These are phyloP conservation scores for Channallabes apus DNA, from an alignment of 2,797 vertebrate genomes.

Conservation along the genomic window DNA sequence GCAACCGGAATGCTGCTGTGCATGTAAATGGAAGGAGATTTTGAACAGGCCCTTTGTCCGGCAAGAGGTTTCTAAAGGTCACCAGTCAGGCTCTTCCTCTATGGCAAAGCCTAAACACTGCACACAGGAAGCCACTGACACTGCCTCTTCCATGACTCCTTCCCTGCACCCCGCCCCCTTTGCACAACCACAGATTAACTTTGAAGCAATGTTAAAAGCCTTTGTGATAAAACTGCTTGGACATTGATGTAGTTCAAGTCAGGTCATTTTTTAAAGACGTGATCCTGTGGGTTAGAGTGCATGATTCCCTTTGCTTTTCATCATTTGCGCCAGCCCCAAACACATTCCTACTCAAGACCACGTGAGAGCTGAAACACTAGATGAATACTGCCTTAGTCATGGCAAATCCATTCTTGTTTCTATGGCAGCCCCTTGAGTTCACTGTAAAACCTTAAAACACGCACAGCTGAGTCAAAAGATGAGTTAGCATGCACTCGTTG, in stretches of 20 bases:
- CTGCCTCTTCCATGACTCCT: conserved; percentile 62
- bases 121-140: conserved; percentile 66
- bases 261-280: conserved; percentile 31
- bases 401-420: background rate
- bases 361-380: conserved; percentile 51
- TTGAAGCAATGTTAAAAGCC: conserved; percentile 36
- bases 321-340: conserved; percentile 53
- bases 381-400: conserved; percentile 16
- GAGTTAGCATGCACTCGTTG: conserved; percentile 41
- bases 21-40: conserved; percentile 72
- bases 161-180: conserved; percentile 52
- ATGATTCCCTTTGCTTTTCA: background rate
- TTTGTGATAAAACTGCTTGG: conserved; percentile 47
- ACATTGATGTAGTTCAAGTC: conserved; percentile 1
- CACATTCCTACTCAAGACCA: conserved; percentile 65
- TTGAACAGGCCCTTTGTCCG: conserved; percentile 74
- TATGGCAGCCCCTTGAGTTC: background rate
- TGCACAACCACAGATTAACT: conserved; percentile 57
- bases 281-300: conserved; percentile 52
- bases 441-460: background rate
- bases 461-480: background rate
- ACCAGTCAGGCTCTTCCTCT: conserved; percentile 62
- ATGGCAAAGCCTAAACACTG: conserved; percentile 42
- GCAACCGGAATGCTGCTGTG: conserved; percentile 58
- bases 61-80: conserved; percentile 62